Percentiles rank a stretch among this genome's conserved stretches.
These are phyloP conservation scores for Benthochromis sp. DNA, from an alignment of 2,113 vertebrate species.

Conservation along the genomic window DNA sequence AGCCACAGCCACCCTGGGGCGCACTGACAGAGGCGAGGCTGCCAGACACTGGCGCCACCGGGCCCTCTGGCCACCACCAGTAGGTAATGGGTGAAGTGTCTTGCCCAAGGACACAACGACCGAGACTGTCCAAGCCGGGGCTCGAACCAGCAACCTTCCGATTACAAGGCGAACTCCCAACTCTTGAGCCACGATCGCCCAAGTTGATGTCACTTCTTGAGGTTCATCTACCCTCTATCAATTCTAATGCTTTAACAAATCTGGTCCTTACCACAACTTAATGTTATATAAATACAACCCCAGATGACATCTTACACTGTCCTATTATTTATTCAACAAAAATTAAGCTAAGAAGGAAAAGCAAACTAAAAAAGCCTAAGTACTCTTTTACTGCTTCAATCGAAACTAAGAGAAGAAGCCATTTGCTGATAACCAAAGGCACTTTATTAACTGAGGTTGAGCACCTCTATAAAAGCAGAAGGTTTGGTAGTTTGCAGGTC, in stretches of 20 bases:
- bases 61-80: too few species aligned
- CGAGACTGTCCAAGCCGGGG: too few species aligned
- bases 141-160: too few species aligned
- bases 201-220: background rate
- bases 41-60: too few species aligned
- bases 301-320: background rate
- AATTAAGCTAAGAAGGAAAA: background rate
- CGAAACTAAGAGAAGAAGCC: accelerated
- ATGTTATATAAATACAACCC: background rate
- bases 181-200: too few species aligned
- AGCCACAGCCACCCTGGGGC: too few species aligned
- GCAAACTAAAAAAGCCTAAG: accelerated
- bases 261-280: background rate
- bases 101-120: too few species aligned
- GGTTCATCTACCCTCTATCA: background rate
- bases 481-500: background rate
- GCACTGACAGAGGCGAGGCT: too few species aligned
- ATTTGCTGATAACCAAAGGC: background rate
- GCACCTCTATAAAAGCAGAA: background rate
- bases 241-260: background rate
- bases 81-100: too few species aligned
- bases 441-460: background rate
- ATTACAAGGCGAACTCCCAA: too few species aligned
- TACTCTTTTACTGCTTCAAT: background rate
- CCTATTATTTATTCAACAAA: background rate